A percentile compares a stretch with the other conserved stretches of the same genome.
Conservation (phyloP, 92 coral and sea anemone species). For the Phenganax stokvisi region DNA sequence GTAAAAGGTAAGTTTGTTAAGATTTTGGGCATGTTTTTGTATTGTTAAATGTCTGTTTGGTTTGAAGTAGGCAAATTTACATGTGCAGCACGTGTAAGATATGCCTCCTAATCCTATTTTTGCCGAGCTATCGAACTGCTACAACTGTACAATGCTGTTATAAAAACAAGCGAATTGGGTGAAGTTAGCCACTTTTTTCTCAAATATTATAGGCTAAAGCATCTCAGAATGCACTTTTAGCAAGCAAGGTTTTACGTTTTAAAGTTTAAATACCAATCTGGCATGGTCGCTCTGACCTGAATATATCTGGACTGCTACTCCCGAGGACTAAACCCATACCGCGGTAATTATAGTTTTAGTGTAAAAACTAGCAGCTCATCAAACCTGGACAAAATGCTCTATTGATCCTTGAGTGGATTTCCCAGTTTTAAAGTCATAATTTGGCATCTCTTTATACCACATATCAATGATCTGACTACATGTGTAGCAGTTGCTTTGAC, state of each 20-base stretch:
- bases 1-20: too few species aligned
- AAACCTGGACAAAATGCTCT: conserved; percentile 84
- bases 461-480: conserved; percentile 65
- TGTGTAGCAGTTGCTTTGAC: conserved; percentile 55
- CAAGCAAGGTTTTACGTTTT: too few species aligned
- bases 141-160: too few species aligned
- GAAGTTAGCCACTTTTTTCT: too few species aligned
- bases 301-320: too few species aligned
- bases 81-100: neutral
- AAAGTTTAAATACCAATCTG: too few species aligned
- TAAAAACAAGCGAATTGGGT: too few species aligned
- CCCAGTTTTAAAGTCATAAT: conserved; percentile 60
- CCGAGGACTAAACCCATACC: neutral
- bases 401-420: conserved; percentile 50
- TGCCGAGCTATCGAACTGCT: neutral
- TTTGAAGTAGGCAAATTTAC: neutral
- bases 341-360: neutral
- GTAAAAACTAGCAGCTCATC: neutral
- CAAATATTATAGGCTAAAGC: too few species aligned
- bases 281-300: too few species aligned
- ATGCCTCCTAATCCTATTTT: neutral
- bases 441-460: conserved; percentile 71
- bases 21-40: too few species aligned
- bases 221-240: too few species aligned
- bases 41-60: too few species aligned